phyloP scores from a whole-genome alignment of 2,797 vertebrate genomes.

The Columba guinea region DNA sequence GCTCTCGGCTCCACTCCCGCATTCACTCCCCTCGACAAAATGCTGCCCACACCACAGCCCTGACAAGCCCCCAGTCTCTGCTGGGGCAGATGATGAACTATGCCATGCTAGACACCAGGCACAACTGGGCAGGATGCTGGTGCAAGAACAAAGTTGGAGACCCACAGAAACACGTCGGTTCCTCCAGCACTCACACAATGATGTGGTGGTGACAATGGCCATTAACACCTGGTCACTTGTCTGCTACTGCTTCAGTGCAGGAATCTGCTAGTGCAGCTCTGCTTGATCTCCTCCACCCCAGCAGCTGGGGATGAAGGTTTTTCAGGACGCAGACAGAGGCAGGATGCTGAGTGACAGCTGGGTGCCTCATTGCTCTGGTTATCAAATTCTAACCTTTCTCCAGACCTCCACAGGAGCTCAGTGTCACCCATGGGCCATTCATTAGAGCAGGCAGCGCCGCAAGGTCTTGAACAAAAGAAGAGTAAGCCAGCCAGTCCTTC shows the following conservation, averaged over 20 bases:
- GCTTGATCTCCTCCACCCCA: not conserved
- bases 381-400: not conserved
- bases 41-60: not conserved
- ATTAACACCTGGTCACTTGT: not conserved
- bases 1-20: not conserved
- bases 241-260: not conserved
- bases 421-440: not conserved
- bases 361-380: not conserved
- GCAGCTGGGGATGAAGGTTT: not conserved
- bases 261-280: not conserved
- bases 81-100: not conserved
- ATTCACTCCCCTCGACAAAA: not conserved
- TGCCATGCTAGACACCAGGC: not conserved
- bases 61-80: not conserved
- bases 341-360: not conserved
- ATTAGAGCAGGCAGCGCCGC: not conserved
- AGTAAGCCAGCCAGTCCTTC: not conserved
- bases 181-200: not conserved
- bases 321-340: not conserved
- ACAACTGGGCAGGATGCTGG: fast-evolving
- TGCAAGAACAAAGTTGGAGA: not conserved
- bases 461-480: not conserved
- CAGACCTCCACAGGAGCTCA: not conserved
- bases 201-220: not conserved
- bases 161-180: not conserved